Base-by-base conservation (phyloP, 1,140 invertebrate genomes). In the Sitodiplosis mosellana region DNA sequence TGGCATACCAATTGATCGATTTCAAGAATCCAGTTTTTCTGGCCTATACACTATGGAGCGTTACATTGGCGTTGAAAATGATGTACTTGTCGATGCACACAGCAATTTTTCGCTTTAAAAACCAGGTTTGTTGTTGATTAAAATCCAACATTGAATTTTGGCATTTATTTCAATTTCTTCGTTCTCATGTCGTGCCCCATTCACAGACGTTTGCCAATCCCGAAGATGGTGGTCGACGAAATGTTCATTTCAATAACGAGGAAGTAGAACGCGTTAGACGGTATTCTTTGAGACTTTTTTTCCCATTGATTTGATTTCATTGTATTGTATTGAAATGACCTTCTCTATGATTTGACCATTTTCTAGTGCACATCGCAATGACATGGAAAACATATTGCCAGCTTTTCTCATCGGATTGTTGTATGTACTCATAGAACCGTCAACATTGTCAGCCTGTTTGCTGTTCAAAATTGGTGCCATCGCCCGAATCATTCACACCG, bases 351-450 rank as follows among this genome's bases (percentile, higher is more conserved):
- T 8, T 14, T 8, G 7, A 34, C 7, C 33, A 34, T 66, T 65
- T 19, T 27, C 4, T 58, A 75, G 78, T 53, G 75, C 76, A 14
- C 80, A 83, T 56, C 60, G 70, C 47, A 83, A 82, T 54, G 80
- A 83, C 55, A 52, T 83, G 45, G 80, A 83, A 58, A 83, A 81
- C 52, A 69, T 81, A 48, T 56, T 76, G 10, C 67, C 75, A 4
- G 82, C 80, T 65, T 66, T 78, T 8, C 53, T 71, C 1, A 60
- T 75, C 37, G 77, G 73, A 2, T 66, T 71, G 0, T 51, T 79
- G 1, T 83, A 79, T 58, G 58, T 77, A 0, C 55, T 71, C 36
- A 80, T 75, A 1, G 65, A 66, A 40, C 80, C 80, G 14, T 53
- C 57, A 5, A 38, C 58, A 6, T 63, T 52, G 7, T 36, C 70